Evolutionary conservation across 2,113 vertebrate species (phyloP).

Genomic region (Callocephalon fimbriatum): DNA sequence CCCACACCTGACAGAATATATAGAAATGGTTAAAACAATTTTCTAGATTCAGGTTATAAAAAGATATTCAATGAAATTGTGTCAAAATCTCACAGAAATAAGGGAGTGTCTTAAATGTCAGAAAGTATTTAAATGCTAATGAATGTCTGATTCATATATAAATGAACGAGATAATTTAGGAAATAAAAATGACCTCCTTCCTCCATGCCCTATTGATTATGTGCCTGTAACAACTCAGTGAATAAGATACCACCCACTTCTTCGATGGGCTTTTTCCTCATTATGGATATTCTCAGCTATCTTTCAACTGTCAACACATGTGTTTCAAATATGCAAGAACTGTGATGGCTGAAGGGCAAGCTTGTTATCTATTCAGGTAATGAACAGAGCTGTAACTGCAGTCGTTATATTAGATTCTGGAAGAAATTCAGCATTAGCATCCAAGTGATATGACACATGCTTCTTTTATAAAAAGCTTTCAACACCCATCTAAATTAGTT

Average conservation of each 20-base stretch:
- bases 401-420: neutral
- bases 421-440: constrained; percentile 30
- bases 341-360: neutral
- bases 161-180: constrained; percentile 49
- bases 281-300: neutral
- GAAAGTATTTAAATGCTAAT: constrained; percentile 62
- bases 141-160: constrained; percentile 40
- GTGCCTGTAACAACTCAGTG: neutral
- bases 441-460: neutral
- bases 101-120: constrained; percentile 61
- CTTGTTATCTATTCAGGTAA: constrained; percentile 26
- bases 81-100: constrained; percentile 44
- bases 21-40: constrained; percentile 40
- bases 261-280: neutral
- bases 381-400: neutral
- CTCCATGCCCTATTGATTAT: constrained; percentile 49
- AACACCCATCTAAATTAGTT: neutral
- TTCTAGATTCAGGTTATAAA: constrained; percentile 20
- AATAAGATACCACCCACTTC: neutral
- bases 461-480: constrained; percentile 20
- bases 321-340: constrained; percentile 9
- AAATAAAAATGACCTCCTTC: constrained; percentile 33
- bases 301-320: neutral
- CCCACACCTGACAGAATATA: neutral
- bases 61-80: constrained; percentile 20